Conservation (phyloP, 2,797 vertebrate species). For the Acrocephalus scirpaceus region DNA sequence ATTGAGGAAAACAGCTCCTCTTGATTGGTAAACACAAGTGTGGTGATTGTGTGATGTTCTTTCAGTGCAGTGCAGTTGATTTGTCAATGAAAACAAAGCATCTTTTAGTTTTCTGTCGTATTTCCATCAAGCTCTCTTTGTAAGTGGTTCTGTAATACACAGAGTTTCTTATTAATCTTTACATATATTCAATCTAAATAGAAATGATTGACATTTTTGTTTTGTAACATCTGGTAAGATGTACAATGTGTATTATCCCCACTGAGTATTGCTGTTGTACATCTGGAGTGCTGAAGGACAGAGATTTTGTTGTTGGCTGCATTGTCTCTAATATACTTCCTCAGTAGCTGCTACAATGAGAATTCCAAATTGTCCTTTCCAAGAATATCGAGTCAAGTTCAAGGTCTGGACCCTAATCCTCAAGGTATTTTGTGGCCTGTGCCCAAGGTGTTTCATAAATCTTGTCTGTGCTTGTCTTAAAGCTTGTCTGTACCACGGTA, state of each 20-base stretch:
- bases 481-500: background rate
- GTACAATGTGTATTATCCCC: background rate
- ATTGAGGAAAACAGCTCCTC: background rate
- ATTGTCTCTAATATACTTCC: background rate
- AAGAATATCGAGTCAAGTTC: conserved; percentile 13
- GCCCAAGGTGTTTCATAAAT: conserved; percentile 19
- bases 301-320: background rate
- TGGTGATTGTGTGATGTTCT: background rate
- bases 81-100: background rate
- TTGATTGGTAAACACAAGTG: background rate
- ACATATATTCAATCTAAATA: background rate
- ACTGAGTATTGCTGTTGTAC: background rate
- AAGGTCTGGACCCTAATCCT: conserved; percentile 37
- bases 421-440: conserved; percentile 1
- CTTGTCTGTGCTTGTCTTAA: background rate
- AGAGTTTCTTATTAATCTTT: background rate
- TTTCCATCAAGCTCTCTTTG: background rate
- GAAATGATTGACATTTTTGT: background rate
- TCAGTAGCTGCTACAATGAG: background rate
- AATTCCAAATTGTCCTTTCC: conserved; percentile 10
- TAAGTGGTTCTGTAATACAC: background rate
- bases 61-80: background rate
- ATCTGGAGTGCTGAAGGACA: conserved; percentile 52
- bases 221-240: background rate
- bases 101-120: background rate